Percentiles rank a stretch among this genome's conserved stretches.
These are phyloP conservation scores for Sericinus montela DNA, from an alignment of 2,888 invertebrate genomes.

Conservation along the genomic window DNA sequence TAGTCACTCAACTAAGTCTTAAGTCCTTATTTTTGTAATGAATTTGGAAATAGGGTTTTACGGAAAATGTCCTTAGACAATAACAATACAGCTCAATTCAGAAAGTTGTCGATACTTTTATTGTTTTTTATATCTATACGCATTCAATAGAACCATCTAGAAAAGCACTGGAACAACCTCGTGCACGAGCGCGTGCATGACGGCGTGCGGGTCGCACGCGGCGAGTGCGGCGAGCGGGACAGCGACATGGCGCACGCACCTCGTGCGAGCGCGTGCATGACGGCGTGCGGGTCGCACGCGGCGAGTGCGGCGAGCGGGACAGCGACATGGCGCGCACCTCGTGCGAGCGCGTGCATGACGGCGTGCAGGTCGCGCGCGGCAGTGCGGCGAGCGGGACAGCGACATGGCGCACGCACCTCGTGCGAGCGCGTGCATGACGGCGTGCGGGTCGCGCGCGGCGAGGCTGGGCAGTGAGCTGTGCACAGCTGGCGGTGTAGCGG, in stretches of 20 bases:
- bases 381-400: slow-evolving; percentile 60
- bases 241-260: slow-evolving; percentile 62
- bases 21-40: too few species aligned
- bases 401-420: slow-evolving; percentile 67
- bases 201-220: slow-evolving; percentile 82
- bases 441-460: slow-evolving; percentile 83
- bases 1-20: too few species aligned
- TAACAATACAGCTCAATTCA: too few species aligned
- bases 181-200: slow-evolving; percentile 84
- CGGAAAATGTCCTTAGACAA: too few species aligned
- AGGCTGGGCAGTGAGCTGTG: slow-evolving; percentile 88
- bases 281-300: slow-evolving; percentile 81
- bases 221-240: slow-evolving; percentile 86
- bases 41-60: too few species aligned
- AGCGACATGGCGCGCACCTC: slow-evolving; percentile 84
- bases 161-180: too few species aligned
- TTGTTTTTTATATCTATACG: too few species aligned
- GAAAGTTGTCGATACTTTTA: too few species aligned
- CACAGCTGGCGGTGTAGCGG: slow-evolving; percentile 49
- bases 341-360: slow-evolving; percentile 85
- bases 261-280: slow-evolving; percentile 84
- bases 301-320: slow-evolving; percentile 86
- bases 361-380: slow-evolving; percentile 71
- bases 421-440: slow-evolving; percentile 84
- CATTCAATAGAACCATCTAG: too few species aligned